A percentile compares a stretch with the other conserved stretches of the same genome.
Conservation (phyloP, 1,140 invertebrate species). For the Hycleus cichorii region DNA sequence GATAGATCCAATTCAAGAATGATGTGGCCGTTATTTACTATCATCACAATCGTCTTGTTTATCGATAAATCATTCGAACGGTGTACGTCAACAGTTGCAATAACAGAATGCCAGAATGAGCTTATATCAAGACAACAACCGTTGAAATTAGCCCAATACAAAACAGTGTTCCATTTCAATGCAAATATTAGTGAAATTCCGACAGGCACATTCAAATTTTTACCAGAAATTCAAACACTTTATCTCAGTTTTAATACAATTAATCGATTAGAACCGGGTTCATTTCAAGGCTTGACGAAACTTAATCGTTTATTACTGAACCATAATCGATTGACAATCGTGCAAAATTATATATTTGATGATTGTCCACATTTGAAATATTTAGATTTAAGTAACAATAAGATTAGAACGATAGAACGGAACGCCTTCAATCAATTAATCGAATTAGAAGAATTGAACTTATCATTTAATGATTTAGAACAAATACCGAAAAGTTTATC, state of each 20-base stretch:
- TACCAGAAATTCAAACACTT: constrained; percentile 7
- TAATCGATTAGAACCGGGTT: constrained; percentile 6
- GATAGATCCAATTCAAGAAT: too few relatives aligned
- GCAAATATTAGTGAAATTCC: constrained; percentile 1
- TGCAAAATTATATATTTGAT: constrained; percentile 55
- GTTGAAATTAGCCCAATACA: background rate
- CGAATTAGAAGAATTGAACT: constrained; percentile 43
- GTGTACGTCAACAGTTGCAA: constrained; percentile 5
- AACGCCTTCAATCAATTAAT: constrained; percentile 58
- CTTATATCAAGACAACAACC: constrained; percentile 1
- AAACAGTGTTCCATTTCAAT: constrained; percentile 5
- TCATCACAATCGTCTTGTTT: too few relatives aligned
- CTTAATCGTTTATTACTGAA: constrained; percentile 61
- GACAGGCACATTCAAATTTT: constrained; percentile 3
- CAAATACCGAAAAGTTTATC: constrained; percentile 2
- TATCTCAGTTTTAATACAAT: constrained; percentile 12
- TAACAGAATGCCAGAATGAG: constrained; percentile 4
- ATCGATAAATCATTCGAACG: background rate
- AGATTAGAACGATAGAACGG: constrained; percentile 50
- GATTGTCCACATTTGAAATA: constrained; percentile 53
- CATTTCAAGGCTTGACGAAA: constrained; percentile 32
- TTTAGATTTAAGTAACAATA: constrained; percentile 61
- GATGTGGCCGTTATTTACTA: too few relatives aligned
- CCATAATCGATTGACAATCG: constrained; percentile 52
- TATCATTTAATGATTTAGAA: constrained; percentile 12